phyloP scores from a whole-genome alignment of 2,797 vertebrate species.

The Sebastes cheni region DNA sequence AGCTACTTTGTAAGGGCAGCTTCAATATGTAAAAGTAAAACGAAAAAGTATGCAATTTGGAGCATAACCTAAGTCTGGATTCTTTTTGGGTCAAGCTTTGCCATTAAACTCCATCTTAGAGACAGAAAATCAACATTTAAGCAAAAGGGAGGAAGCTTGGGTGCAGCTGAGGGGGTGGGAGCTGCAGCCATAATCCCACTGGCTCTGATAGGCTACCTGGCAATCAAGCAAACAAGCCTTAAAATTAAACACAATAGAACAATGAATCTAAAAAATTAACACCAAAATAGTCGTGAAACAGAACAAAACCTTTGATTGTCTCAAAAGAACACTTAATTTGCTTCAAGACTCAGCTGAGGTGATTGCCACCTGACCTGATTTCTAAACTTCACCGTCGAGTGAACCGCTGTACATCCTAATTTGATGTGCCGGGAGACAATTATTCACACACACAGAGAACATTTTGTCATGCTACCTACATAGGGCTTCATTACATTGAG shows the following conservation, averaged over 20 bases:
- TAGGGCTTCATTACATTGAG: conserved; percentile 1
- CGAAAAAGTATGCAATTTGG: too few relatives aligned
- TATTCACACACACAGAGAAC: neutral
- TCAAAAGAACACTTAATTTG: neutral
- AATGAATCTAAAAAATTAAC: neutral
- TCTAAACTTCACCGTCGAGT: neutral
- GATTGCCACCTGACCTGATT: conserved; percentile 23
- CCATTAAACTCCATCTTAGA: neutral
- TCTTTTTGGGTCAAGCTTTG: neutral
- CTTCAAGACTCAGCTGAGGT: neutral
- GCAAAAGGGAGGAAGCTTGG: neutral
- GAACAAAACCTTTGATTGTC: neutral
- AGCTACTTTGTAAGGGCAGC: too few relatives aligned
- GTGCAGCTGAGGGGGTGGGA: neutral
- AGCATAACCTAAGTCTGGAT: neutral
- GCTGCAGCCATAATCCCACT: neutral
- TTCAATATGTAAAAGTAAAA: too few relatives aligned
- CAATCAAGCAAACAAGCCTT: neutral
- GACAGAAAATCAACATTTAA: neutral
- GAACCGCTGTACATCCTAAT: neutral
- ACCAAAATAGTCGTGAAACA: neutral
- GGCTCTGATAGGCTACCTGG: neutral
- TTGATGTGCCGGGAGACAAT: neutral
- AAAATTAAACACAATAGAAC: neutral
- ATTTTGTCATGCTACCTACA: neutral